Evolutionary conservation across 1,140 invertebrate species (phyloP).

Genomic region (Drosophila tropicalis): DNA sequence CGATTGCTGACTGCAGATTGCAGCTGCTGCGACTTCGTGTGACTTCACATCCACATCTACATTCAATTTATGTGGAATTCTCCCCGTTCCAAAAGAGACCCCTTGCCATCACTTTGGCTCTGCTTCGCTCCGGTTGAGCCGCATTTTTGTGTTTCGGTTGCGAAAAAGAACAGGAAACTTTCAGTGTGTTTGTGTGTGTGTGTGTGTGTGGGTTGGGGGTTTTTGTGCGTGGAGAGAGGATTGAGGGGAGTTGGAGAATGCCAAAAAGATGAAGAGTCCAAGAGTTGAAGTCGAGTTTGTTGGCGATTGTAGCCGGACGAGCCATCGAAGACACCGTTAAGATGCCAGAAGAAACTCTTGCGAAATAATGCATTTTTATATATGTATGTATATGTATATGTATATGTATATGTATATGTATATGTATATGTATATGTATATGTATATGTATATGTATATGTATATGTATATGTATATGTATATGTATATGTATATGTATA

Average conservation of each 20-base stretch:
- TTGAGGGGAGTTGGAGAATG: slow-evolving; percentile 41
- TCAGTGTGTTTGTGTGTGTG: slow-evolving; percentile 6
- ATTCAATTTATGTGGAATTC: slow-evolving; percentile 55
- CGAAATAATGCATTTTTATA: slow-evolving; percentile 71
- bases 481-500: no score
- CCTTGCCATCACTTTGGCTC: slow-evolving; percentile 23
- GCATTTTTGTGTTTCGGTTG: slow-evolving; percentile 69
- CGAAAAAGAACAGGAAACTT: slow-evolving; percentile 80
- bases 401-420: slow-evolving; percentile 69
- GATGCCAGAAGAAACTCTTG: slow-evolving; percentile 32
- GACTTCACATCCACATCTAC: slow-evolving; percentile 33
- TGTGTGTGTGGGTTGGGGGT: background rate
- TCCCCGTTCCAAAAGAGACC: slow-evolving; percentile 16
- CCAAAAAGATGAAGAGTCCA: slow-evolving; percentile 67
- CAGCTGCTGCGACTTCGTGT: slow-evolving; percentile 48
- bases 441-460: slow-evolving; percentile 67
- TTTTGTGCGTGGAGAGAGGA: background rate
- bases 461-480: slow-evolving; percentile 47
- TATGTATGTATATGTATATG: slow-evolving; percentile 55
- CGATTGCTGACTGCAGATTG: slow-evolving; percentile 30
- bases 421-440: slow-evolving; percentile 72
- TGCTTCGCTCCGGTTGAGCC: slow-evolving; percentile 54
- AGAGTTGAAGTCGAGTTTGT: slow-evolving; percentile 38
- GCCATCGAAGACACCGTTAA: slow-evolving; percentile 38
- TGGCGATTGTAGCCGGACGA: slow-evolving; percentile 74